Conservation (phyloP, 2,888 invertebrate genomes). For the Eurytoma adleriae region DNA sequence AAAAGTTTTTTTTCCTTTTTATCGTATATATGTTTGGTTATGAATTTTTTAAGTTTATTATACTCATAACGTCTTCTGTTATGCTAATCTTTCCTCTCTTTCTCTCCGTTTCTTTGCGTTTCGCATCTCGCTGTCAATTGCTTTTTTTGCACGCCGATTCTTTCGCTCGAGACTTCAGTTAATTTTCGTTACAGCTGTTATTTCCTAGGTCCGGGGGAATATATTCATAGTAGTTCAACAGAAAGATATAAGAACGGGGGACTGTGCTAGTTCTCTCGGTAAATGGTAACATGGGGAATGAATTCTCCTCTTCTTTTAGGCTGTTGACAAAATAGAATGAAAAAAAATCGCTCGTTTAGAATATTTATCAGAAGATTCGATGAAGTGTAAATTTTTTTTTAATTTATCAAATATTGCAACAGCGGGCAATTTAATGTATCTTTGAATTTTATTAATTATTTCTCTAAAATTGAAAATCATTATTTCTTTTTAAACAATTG, state of each 20-base stretch:
- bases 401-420: neutral
- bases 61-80: neutral
- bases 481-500: neutral
- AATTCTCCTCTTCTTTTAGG: constrained; percentile 80
- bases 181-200: constrained; percentile 11
- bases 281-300: constrained; percentile 72
- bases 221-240: constrained; percentile 53
- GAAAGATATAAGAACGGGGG: constrained; percentile 55
- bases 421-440: neutral
- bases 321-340: constrained; percentile 78
- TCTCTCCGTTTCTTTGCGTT: constrained; percentile 10
- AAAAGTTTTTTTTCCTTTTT: constrained; percentile 25
- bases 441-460: neutral
- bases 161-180: constrained; percentile 41
- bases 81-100: neutral
- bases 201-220: constrained; percentile 31
- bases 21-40: neutral
- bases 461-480: neutral
- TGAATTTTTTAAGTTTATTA: constrained; percentile 1
- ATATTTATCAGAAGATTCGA: constrained; percentile 50
- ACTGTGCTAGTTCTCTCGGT: constrained; percentile 70
- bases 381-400: constrained; percentile 30
- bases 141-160: too few relatives aligned
- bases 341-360: constrained; percentile 69
- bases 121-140: neutral